Evolutionary conservation across 2,797 vertebrate species (phyloP).

Genomic region (Acanthurus lineatus): DNA sequence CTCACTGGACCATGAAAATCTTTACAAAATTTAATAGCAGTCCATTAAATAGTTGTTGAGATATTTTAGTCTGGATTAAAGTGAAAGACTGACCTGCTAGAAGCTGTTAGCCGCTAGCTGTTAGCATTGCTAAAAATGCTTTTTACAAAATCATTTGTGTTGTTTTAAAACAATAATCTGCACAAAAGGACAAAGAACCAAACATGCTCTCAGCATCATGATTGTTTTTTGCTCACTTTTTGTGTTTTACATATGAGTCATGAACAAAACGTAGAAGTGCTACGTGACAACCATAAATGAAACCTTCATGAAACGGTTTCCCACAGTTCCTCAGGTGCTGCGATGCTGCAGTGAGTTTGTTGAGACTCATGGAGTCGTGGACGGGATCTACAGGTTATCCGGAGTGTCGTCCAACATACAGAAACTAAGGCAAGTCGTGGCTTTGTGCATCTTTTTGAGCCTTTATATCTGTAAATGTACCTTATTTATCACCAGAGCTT

Average conservation of each 20-base stretch:
- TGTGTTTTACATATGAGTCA: too few relatives aligned
- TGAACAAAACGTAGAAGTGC: too few relatives aligned
- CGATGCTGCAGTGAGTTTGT: constrained; percentile 92
- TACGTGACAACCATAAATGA: too few relatives aligned
- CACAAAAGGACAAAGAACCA: background rate
- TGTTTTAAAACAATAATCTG: background rate
- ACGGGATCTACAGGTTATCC: constrained; percentile 95
- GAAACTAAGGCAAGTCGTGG: constrained; percentile 87
- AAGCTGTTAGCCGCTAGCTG: too few relatives aligned
- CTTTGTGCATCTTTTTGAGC: background rate
- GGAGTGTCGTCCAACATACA: constrained; percentile 97
- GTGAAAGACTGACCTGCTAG: too few relatives aligned
- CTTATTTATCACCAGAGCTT: rapidly evolving
- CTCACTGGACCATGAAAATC: background rate
- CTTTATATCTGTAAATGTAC: background rate
- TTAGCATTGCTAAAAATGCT: too few relatives aligned
- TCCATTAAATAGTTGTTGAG: too few relatives aligned
- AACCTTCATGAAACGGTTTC: background rate
- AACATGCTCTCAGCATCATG: background rate
- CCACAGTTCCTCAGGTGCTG: constrained; percentile 92
- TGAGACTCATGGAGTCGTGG: constrained; percentile 92
- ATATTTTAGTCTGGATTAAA: too few relatives aligned
- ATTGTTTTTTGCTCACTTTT: too few relatives aligned
- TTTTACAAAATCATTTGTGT: background rate
- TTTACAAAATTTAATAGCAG: too few relatives aligned